Percentiles rank a stretch among this genome's conserved stretches.
These are phyloP conservation scores for Cardiocondyla obscurior DNA, from an alignment of 1,140 invertebrate genomes.

Conservation along the genomic window DNA sequence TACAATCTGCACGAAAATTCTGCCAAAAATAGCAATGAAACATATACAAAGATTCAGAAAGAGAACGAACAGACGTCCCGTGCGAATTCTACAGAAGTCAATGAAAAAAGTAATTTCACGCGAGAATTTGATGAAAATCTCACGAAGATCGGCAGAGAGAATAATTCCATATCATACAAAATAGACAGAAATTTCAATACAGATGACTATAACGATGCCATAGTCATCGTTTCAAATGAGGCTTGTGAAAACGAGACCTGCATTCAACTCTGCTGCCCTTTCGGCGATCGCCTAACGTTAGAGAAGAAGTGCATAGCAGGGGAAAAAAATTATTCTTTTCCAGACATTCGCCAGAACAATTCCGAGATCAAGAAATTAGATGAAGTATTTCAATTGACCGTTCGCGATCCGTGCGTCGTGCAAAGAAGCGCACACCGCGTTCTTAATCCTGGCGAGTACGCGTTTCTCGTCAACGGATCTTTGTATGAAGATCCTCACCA, in stretches of 20 bases:
- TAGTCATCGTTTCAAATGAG: not conserved
- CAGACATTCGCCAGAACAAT: not conserved
- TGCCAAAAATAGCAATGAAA: not conserved
- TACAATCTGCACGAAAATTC: not conserved
- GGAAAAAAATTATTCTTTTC: constrained; percentile 15
- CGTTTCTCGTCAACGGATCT: constrained; percentile 84
- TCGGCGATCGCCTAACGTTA: not conserved
- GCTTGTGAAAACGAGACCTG: not conserved
- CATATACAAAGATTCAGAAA: not conserved
- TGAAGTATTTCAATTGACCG: constrained; percentile 25
- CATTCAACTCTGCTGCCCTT: constrained; percentile 52
- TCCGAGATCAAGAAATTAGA: not conserved
- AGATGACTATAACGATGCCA: not conserved
- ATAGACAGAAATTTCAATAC: not conserved
- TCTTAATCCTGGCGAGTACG: constrained; percentile 83
- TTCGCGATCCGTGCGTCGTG: constrained; percentile 50
- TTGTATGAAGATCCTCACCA: constrained; percentile 75
- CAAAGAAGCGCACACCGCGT: constrained; percentile 71
- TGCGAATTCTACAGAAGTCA: not conserved
- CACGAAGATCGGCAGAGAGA: not conserved
- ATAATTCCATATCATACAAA: not conserved
- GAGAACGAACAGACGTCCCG: not conserved
- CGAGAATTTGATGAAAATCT: not conserved
- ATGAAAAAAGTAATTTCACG: not conserved
- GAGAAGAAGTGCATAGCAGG: not conserved